Evolutionary conservation across 2,888 invertebrate species (phyloP).

Genomic region (Ochropleura plecta): DNA sequence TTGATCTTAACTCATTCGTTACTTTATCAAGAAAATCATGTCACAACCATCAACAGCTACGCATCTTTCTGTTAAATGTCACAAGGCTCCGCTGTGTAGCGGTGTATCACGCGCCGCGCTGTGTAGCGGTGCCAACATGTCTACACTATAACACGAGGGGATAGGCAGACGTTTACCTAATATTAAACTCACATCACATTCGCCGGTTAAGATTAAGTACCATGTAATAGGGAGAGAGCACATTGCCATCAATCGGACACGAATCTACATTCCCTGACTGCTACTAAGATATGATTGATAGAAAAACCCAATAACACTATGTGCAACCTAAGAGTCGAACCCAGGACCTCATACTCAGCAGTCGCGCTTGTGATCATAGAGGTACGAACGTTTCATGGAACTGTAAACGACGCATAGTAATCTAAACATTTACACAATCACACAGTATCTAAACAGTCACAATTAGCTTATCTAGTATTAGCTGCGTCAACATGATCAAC

Average conservation of each 20-base stretch:
- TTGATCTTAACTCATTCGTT: background rate
- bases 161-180: background rate
- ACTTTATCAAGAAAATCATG: too few species aligned
- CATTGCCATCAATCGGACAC: background rate
- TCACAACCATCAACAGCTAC: background rate
- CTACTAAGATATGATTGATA: background rate
- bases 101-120: too few species aligned
- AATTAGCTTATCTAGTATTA: background rate
- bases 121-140: too few species aligned
- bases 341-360: background rate
- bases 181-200: background rate
- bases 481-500: conserved; percentile 14
- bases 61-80: background rate
- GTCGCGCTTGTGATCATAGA: background rate
- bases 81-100: background rate
- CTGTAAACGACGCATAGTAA: background rate
- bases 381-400: background rate
- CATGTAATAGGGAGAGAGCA: background rate
- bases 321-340: too few species aligned
- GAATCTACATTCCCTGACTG: background rate
- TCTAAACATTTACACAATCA: background rate
- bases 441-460: background rate
- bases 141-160: background rate
- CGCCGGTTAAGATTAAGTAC: background rate
- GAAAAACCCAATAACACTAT: background rate